A percentile compares a stretch with the other conserved stretches of the same genome.
These are phyloP conservation scores for Tragulus kanchil DNA, from an alignment of 2,113 vertebrate species.

Conservation along the genomic window DNA sequence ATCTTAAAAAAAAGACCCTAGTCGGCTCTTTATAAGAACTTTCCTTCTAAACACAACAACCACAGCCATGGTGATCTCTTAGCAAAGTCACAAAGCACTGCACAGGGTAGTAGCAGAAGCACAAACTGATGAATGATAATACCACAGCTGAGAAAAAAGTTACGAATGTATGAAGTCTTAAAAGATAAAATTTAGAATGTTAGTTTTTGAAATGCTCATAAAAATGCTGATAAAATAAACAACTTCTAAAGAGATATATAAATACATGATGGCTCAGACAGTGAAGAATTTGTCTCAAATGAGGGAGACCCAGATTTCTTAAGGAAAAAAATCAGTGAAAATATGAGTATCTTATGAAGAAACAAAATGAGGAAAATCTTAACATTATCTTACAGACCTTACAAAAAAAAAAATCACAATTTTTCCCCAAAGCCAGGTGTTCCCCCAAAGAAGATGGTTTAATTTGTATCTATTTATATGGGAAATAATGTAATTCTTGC, in stretches of 20 bases:
- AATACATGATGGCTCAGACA: background rate
- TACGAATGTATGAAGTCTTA: background rate
- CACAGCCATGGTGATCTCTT: background rate
- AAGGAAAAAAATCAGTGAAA: slow-evolving; percentile 11
- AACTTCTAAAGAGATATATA: background rate
- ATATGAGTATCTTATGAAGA: background rate
- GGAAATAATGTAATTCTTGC: slow-evolving; percentile 80
- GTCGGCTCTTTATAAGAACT: background rate
- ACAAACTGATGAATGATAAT: slow-evolving; percentile 36
- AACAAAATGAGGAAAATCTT: slow-evolving; percentile 15
- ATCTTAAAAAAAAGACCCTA: slow-evolving; percentile 1
- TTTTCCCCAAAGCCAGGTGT: background rate
- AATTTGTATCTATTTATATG: background rate
- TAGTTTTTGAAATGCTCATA: slow-evolving; percentile 40
- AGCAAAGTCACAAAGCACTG: slow-evolving; percentile 30
- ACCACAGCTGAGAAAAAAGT: background rate
- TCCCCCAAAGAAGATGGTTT: background rate
- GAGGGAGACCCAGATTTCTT: background rate
- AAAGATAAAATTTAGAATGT: slow-evolving; percentile 35
- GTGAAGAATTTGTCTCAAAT: background rate
- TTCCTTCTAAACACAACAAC: background rate
- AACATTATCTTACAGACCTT: background rate
- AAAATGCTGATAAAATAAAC: background rate
- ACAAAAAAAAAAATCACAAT: background rate
- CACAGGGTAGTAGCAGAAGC: background rate